Evolutionary conservation across 1,140 invertebrate species (phyloP).

Genomic region (Pristionchus pacificus): DNA sequence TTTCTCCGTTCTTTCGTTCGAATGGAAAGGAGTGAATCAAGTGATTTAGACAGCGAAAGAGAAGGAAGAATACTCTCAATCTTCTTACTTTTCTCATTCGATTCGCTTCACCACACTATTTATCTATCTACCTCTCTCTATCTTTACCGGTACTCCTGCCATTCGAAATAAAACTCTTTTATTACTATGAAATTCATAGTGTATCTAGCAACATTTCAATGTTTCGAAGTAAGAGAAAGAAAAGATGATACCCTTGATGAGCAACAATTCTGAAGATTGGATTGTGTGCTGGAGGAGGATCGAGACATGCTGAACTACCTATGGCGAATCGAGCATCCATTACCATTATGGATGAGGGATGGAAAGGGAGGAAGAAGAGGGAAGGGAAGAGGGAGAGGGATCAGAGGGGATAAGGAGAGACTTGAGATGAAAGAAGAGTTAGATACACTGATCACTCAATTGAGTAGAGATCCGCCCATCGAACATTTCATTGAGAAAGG

Average conservation of each 20-base stretch:
- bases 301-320: conserved; percentile 30
- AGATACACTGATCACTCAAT: no score
- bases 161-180: background rate
- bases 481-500: no score
- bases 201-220: background rate
- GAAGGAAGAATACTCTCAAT: background rate
- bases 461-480: no score
- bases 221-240: conserved; percentile 4
- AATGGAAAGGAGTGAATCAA: no score
- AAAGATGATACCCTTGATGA: conserved; percentile 12
- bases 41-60: conserved; percentile 9
- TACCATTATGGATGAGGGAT: background rate
- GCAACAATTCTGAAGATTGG: conserved; percentile 40
- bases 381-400: background rate
- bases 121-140: background rate
- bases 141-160: background rate
- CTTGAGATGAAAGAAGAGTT: no score
- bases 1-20: no score
- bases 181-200: background rate
- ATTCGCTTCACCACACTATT: background rate
- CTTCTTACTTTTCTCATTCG: conserved; percentile 3
- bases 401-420: no score
- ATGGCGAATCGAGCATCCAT: conserved; percentile 4
- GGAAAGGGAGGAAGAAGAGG: background rate
- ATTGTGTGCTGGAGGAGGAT: conserved; percentile 32